Evolutionary conservation across 2,113 vertebrate genomes (phyloP).

Genomic region (Sisor rabdophorus): DNA sequence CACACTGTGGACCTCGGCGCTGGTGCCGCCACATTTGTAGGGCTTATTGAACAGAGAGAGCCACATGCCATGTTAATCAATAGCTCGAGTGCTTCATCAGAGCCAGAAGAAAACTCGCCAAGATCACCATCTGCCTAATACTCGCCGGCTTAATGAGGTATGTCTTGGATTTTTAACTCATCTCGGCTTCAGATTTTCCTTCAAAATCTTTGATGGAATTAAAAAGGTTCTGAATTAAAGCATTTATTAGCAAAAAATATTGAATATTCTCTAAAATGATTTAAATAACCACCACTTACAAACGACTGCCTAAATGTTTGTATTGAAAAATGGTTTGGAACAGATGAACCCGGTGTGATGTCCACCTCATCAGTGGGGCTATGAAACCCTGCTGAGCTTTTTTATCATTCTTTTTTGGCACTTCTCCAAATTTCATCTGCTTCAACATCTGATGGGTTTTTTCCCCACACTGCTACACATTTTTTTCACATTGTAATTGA

Average conservation of each 20-base stretch:
- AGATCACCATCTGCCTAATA: constrained; percentile 34
- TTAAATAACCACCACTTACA: too few relatives aligned
- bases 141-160: constrained; percentile 17
- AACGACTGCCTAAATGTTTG: not conserved
- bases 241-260: not conserved
- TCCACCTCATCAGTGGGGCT: not conserved
- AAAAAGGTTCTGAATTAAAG: not conserved
- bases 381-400: not conserved
- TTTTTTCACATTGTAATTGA: not conserved
- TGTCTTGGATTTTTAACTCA: constrained; percentile 16
- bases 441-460: not conserved
- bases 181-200: not conserved
- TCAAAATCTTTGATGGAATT: not conserved
- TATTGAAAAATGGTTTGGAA: not conserved
- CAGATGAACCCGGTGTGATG: not conserved
- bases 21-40: constrained; percentile 13
- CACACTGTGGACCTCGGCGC: constrained; percentile 21
- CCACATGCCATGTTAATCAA: constrained; percentile 26
- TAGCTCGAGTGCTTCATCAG: constrained; percentile 15
- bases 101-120: constrained; percentile 20
- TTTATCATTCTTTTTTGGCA: not conserved
- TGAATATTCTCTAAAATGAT: too few relatives aligned
- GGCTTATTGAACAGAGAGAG: constrained; percentile 22
- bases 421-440: not conserved
- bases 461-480: not conserved